Conservation (phyloP, 2,888 invertebrate genomes). For the Odontocerum albicorne region DNA sequence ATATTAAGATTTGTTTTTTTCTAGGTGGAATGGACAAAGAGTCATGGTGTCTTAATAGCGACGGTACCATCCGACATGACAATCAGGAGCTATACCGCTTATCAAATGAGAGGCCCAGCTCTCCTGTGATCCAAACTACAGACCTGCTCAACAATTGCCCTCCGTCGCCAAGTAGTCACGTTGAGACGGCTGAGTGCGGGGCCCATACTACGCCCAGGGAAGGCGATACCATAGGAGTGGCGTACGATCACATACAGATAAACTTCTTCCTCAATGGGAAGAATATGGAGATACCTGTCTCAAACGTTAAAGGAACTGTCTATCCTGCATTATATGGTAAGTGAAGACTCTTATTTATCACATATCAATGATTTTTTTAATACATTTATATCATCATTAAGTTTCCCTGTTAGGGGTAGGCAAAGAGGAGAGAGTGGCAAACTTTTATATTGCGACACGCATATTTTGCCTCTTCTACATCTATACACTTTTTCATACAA, state of each 20-base stretch:
- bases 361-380: too few relatives aligned
- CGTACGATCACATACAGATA: slow-evolving; percentile 94
- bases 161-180: slow-evolving; percentile 43
- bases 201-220: slow-evolving; percentile 69
- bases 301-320: slow-evolving; percentile 86
- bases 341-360: slow-evolving; percentile 38
- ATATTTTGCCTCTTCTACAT: too few relatives aligned
- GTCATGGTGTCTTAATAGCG: slow-evolving; percentile 93
- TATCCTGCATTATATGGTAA: slow-evolving; percentile 93
- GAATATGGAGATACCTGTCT: slow-evolving; percentile 79
- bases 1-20: too few relatives aligned
- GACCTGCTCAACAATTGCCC: slow-evolving; percentile 47
- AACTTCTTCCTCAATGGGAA: slow-evolving; percentile 94
- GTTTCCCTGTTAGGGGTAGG: too few relatives aligned
- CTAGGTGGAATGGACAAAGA: slow-evolving; percentile 82
- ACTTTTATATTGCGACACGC: too few relatives aligned
- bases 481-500: too few relatives aligned
- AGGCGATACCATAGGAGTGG: slow-evolving; percentile 91
- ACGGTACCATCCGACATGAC: slow-evolving; percentile 84
- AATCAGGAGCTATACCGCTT: slow-evolving; percentile 76
- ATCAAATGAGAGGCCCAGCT: slow-evolving; percentile 49
- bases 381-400: too few relatives aligned
- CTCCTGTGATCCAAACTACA: slow-evolving; percentile 44
- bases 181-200: slow-evolving; percentile 33
- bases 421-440: too few relatives aligned